Base-by-base conservation (phyloP, 2,888 invertebrate species). In the Acrobeloides nanus region DNA sequence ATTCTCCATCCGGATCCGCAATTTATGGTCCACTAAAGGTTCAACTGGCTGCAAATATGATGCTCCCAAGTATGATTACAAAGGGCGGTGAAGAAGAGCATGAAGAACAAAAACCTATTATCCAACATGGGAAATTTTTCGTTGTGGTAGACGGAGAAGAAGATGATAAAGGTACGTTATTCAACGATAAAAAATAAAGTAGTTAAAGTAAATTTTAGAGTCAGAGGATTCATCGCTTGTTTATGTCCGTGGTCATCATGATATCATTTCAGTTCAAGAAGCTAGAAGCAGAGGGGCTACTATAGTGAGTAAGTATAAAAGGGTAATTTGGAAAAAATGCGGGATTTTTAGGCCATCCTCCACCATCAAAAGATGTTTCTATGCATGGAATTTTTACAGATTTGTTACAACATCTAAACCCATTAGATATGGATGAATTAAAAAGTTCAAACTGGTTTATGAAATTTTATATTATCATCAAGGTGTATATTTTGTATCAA, bases 361-460 rank as follows among this genome's bases (percentile, higher is more conserved):
- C 21, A 15, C 42, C 27, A 40, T 25, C 15, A 4, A 32, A 42
- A 42, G 38, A 42, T 23, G 23, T 23, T 10, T 38, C 38, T 3
- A n/a, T 43, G 2, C 2, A 25, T 8, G 48, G 42, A 1, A 18
- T 48, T 18, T 10, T 18, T n/a, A 15, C n/a, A 12, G 48, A 49
- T 24, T 20, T 50, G 10, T 1, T 38, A 5, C 20, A n/a, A 7
- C 48, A 48, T 25, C 12, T 48, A 24, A 31, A 25, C n/a, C 26
- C 37, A 6, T 10, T 48, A 20, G 29, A 46, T 25, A 1, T 12
- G 18, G 38, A 52, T 21, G 38, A 48, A 20, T 48, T 51, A 17
- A n/a, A n/a, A 4, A 25, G 24, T 8, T 37, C 47, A 7, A 40
- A 32, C 17, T 15, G 23, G 20, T 40, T 38, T 15, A 6, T 20